Percentiles rank a stretch among this genome's conserved stretches.
Evolutionary conservation across 2,113 vertebrate species (phyloP).

Genomic region (Percopsis transmontana): DNA sequence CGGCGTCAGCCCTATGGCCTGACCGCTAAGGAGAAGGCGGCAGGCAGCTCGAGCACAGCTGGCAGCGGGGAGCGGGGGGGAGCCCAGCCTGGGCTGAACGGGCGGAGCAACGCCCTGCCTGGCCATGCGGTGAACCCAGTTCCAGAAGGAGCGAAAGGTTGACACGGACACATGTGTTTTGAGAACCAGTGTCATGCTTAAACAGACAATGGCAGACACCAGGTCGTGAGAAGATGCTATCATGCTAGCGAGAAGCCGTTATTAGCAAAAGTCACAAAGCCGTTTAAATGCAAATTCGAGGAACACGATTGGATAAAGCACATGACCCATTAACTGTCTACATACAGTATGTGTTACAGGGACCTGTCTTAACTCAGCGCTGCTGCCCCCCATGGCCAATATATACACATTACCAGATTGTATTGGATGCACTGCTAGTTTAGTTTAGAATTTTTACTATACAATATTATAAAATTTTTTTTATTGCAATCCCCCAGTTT

Average conservation of each 20-base stretch:
- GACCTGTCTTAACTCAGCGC: too few species aligned
- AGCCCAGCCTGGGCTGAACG: background rate
- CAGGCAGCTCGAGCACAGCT: conserved; percentile 26
- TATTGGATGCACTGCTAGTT: too few species aligned
- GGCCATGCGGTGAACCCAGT: conserved; percentile 32
- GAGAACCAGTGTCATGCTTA: background rate
- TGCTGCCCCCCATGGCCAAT: too few species aligned
- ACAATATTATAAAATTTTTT: too few species aligned
- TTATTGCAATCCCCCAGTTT: too few species aligned
- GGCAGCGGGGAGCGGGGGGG: conserved; percentile 11
- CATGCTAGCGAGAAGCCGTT: too few species aligned
- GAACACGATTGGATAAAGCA: background rate
- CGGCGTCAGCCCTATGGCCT: conserved; percentile 24
- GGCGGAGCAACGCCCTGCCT: conserved; percentile 33
- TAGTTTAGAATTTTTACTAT: too few species aligned
- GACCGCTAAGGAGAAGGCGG: conserved; percentile 42
- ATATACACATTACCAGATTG: too few species aligned
- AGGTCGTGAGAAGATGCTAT: background rate
- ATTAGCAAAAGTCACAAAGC: too few species aligned
- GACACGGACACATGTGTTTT: conserved; percentile 3
- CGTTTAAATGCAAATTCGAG: too few species aligned
- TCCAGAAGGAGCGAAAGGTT: conserved; percentile 20
- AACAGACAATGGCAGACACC: background rate
- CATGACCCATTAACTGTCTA: too few species aligned
- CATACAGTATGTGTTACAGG: background rate